Base-by-base conservation (phyloP, 2,797 vertebrate species). In the Brotula barbata region DNA sequence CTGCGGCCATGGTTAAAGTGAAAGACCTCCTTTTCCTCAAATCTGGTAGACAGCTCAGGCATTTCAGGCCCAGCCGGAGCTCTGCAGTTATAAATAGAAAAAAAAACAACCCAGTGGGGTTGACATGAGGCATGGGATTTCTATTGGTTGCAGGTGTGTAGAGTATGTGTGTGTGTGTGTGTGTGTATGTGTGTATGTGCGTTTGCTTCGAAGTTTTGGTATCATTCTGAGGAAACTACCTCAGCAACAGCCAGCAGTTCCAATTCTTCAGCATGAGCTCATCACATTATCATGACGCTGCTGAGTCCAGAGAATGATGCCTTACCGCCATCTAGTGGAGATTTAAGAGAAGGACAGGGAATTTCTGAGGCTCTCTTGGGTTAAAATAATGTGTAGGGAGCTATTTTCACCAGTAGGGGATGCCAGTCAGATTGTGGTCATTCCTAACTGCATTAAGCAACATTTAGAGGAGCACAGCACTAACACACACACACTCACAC, bases 1-100 rank as follows among this genome's bases (percentile, higher is more conserved):
- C 5, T 33, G 2, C n/a, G n/a, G n/a, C n/a, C n/a, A n/a, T n/a
- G n/a, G n/a, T 78, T 68, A 70, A 75, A 67, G 15, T 3, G 2
- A 23, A 58, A 34, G 58, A 71, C 17, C 58, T 45, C 55, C 42
- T 12, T 34, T 1, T 50, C 31, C 44, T 47, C 20, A 62, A 58
- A 74, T 73, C 59, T 71, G 69, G 52, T 75, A 70, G 49, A 74
- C 69, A 58, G 73, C 60, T 33, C 31, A 39, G 70, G 72, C 74
- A 40, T 68, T 77, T 68, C 33, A 60, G 61, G 75, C 63, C 25
- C 72, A 70, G 74, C 68, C 61, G 10, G 60, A 66, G 71, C 76
- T 64, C 53, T 13, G 50, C 0, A 0, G 71, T 81, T 89, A 89
- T 76, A 84, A 88, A 87, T 88, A 89, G 84, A 84, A 65, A 72